Conservation (phyloP, 2,113 vertebrate species). For the Apeltes quadracus region DNA sequence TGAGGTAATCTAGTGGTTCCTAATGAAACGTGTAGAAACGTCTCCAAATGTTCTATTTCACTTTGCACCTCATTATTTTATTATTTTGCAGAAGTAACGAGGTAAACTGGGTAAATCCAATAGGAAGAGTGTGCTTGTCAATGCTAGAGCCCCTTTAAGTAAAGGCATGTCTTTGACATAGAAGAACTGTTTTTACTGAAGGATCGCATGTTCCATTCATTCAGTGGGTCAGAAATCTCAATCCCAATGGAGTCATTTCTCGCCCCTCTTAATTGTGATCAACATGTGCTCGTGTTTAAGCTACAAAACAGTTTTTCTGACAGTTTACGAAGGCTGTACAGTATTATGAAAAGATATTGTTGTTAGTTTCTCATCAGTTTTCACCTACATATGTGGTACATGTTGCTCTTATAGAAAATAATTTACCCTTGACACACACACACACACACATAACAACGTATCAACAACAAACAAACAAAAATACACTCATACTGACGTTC, state of each 20-base stretch:
- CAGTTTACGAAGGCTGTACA: neutral
- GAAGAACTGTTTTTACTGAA: no score
- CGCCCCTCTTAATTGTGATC: constrained; percentile 12
- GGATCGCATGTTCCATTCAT: neutral
- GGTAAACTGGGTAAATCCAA: constrained; percentile 9
- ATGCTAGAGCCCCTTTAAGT: neutral
- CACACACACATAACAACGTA: neutral
- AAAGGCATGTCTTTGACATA: neutral
- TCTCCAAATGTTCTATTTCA: neutral
- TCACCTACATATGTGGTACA: constrained; percentile 1
- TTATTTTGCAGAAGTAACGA: neutral
- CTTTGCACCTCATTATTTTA: neutral
- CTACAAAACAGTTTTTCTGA: neutral
- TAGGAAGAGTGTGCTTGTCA: neutral
- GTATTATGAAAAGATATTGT: neutral
- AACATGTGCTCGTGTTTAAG: neutral
- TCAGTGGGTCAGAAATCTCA: neutral
- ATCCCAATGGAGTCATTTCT: neutral
- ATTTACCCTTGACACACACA: constrained; percentile 4
- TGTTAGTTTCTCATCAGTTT: constrained; percentile 1
- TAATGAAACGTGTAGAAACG: neutral
- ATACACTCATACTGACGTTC: constrained; percentile 4
- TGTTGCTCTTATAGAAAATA: neutral
- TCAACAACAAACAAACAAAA: neutral
- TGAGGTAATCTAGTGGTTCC: neutral